Evolutionary conservation across 2,888 invertebrate species (phyloP), one percentile per base, ranked within the genome.

Genomic region (Aphidoletes aphidimyza): DNA sequence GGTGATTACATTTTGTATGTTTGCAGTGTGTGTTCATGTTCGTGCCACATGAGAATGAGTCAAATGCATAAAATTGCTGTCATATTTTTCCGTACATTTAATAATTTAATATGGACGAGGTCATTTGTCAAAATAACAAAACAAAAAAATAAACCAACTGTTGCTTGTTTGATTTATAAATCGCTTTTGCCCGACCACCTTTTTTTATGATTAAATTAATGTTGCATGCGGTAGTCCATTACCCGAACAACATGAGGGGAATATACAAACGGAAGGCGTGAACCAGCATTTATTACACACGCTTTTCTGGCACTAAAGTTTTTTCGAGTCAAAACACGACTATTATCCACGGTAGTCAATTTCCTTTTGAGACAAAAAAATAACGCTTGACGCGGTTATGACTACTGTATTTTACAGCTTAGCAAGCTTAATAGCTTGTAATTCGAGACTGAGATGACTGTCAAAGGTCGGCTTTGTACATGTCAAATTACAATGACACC

Each of bases 81-180:
- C 69, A 69, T 69, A 69, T 69, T 30, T 69, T 69, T 30, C 30
- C 30, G 69, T 69, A 30, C 26, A 34, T 69, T 69, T 69, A 69
- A n/a, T n/a, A n/a, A 19, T 69, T 69, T 69, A 69, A 69, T 69
- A 30, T 30, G n/a, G n/a, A 26, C 1, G 26, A n/a, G 69, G 69
- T 69, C 69, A 69, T 69, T 69, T 69, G 69, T 69, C 69, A 69
- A 30, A 30, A 69, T 14, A 47, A 47, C 2, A 19, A 2, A 47
- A 19, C 6, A 19, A 54, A 3, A 54, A 39, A 39, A 39, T 39
- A 39, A 47, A 30, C 34, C 69, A 69, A 69, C 69, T 69, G 69
- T 69, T 69, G 69, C 69, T 34, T 69, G 69, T 69, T 69, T 69
- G 69, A 30, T 69, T 69, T 69, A 69, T 69, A 69, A 6, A 69